phyloP scores from a whole-genome alignment of 2,888 invertebrate species.

The Syritta pipiens region DNA sequence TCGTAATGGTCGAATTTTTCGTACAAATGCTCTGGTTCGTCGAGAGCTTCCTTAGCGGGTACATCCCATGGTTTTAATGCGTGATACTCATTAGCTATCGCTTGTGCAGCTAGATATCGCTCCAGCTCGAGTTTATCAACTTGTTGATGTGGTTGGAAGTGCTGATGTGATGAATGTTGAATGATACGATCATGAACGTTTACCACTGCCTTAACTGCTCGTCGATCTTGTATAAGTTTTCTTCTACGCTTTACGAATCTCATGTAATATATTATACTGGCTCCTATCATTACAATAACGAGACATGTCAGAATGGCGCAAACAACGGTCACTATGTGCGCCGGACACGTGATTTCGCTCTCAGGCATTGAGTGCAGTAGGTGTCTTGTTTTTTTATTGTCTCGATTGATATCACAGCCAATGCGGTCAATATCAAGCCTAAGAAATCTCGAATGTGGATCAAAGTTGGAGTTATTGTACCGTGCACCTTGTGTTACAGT shows the following conservation, averaged over 20 bases:
- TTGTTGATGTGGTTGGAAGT: conserved; percentile 74
- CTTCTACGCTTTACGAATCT: conserved; percentile 77
- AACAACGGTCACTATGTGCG: conserved; percentile 79
- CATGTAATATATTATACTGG: conserved; percentile 78
- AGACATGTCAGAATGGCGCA: conserved; percentile 78
- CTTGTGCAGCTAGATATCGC: conserved; percentile 79
- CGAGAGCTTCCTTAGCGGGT: conserved; percentile 77
- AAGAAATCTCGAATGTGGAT: conserved; percentile 69
- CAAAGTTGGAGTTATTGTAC: conserved; percentile 60
- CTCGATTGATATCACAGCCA: conserved; percentile 78
- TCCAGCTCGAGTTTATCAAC: conserved; percentile 79
- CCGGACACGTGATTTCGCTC: conserved; percentile 79
- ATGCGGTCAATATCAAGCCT: conserved; percentile 78
- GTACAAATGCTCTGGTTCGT: conserved; percentile 79
- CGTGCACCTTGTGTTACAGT: conserved; percentile 66
- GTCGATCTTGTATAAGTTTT: conserved; percentile 77
- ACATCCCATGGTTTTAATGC: conserved; percentile 79
- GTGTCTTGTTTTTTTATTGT: conserved; percentile 74
- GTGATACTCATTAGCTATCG: conserved; percentile 79
- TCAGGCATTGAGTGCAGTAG: conserved; percentile 77
- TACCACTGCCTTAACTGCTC: conserved; percentile 77
- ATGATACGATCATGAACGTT: conserved; percentile 79
- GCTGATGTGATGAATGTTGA: conserved; percentile 76
- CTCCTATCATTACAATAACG: conserved; percentile 77
- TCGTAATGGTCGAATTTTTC: conserved; percentile 80